Evolutionary conservation across 2,888 invertebrate species (phyloP).

Genomic region (Muschampia plurimacula): DNA sequence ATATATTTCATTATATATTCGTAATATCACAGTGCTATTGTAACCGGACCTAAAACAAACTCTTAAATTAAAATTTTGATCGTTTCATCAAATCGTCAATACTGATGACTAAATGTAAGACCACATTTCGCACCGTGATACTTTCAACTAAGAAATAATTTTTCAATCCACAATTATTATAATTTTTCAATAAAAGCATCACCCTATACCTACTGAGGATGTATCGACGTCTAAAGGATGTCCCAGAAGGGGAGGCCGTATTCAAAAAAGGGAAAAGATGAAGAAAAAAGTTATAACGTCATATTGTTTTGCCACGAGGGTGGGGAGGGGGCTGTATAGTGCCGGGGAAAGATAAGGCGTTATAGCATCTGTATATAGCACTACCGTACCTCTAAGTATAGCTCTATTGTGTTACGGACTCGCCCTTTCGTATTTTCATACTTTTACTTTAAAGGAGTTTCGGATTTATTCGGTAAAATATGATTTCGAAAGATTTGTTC

Average conservation of each 20-base stretch:
- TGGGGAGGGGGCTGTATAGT: slow-evolving; percentile 71
- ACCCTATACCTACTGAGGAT: slow-evolving; percentile 61
- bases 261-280: slow-evolving; percentile 82
- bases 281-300: slow-evolving; percentile 85
- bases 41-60: no score
- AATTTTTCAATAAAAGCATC: slow-evolving; percentile 53
- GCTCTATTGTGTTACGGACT: slow-evolving; percentile 69
- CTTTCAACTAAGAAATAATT: background rate
- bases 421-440: slow-evolving; percentile 69
- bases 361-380: slow-evolving; percentile 67
- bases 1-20: no score
- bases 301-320: slow-evolving; percentile 84
- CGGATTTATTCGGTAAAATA: background rate
- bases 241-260: slow-evolving; percentile 72
- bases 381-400: slow-evolving; percentile 51
- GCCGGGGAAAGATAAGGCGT: slow-evolving; percentile 77
- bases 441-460: slow-evolving; percentile 30
- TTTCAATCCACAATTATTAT: background rate
- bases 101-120: background rate
- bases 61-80: background rate
- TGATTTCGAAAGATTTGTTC: background rate
- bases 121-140: background rate
- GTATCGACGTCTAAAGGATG: slow-evolving; percentile 73
- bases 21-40: no score
- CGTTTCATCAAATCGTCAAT: background rate